phyloP scores from a whole-genome alignment of 2,113 vertebrate species.

The Bufo gargarizans region DNA sequence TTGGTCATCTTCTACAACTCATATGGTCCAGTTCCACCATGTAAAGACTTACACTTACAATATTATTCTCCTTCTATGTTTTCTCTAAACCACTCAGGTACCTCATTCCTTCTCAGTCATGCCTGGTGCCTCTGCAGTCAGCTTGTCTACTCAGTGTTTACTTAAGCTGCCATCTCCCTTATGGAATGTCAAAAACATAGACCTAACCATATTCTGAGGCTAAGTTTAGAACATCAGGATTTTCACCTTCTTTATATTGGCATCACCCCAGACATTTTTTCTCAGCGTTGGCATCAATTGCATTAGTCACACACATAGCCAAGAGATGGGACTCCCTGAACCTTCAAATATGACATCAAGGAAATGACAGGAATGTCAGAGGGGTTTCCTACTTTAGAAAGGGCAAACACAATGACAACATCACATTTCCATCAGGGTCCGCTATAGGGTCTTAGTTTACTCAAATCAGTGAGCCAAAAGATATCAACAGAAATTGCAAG shows the following conservation, averaged over 20 bases:
- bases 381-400: slow-evolving; percentile 37
- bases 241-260: slow-evolving; percentile 42
- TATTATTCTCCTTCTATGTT: background rate
- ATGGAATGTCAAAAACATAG: slow-evolving; percentile 23
- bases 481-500: background rate
- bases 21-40: background rate
- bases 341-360: slow-evolving; percentile 32
- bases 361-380: slow-evolving; percentile 3
- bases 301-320: background rate
- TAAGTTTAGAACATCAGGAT: slow-evolving; percentile 51
- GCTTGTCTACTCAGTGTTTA: slow-evolving; percentile 8
- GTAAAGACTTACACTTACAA: background rate
- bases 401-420: slow-evolving; percentile 6
- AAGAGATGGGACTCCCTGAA: slow-evolving; percentile 45
- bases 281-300: background rate
- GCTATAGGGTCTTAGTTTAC: background rate
- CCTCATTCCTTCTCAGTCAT: background rate
- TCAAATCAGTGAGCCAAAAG: background rate
- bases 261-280: slow-evolving; percentile 1
- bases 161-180: slow-evolving; percentile 13
- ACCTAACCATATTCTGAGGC: slow-evolving; percentile 33
- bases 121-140: background rate
- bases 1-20: background rate
- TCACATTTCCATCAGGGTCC: background rate
- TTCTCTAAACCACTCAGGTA: background rate